Evolutionary conservation across 2,113 vertebrate species (phyloP), one percentile per base, ranked within the genome.

Genomic region (Leucosticte australis): DNA sequence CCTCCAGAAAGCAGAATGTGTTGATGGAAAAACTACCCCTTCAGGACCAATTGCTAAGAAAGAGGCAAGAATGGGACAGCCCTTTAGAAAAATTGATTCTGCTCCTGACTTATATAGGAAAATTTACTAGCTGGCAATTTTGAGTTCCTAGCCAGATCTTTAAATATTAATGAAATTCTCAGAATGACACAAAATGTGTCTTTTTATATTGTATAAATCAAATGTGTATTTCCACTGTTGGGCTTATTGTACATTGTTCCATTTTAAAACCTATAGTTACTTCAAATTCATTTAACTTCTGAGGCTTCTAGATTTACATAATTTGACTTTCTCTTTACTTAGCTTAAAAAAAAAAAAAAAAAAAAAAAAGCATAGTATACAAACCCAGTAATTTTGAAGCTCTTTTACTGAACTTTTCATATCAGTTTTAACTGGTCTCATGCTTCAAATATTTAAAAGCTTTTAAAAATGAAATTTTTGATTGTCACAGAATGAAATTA

Each of bases 281-380:
- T 83, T 79, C 15, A 75, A 30, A 17, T 60, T 69, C 1, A 53
- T 83, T 92, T 90, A 77, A 74, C 6, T 77, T 84, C 13, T 31
- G 22, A 92, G n/a, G 42, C 44, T 73, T 73, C 9, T 59, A 57
- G 27, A 77, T 50, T 60, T 44, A n/a, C 1, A 12, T 55, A 42
- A 63, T 52, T 73, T 68, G 27, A 35, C 5, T 26, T 78, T 37
- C 80, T 70, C 28, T 63, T 39, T 13, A 49, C 11, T 70, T 46
- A 28, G 2, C 13, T 74, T 5, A 12, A 19, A 64, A 83, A 78
- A 87, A 33, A 15, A n/a, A 27, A 14, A 44, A 10, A n/a, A n/a
- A 12, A 33, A 15, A n/a, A 27, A 14, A 44, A 10, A 12, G 0
- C 7, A 21, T 4, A 42, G 2, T 15, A 42, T n/a, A 41, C 24